Evolutionary conservation across 2,888 invertebrate genomes (phyloP).

Genomic region (Amphimallon solstitiale): DNA sequence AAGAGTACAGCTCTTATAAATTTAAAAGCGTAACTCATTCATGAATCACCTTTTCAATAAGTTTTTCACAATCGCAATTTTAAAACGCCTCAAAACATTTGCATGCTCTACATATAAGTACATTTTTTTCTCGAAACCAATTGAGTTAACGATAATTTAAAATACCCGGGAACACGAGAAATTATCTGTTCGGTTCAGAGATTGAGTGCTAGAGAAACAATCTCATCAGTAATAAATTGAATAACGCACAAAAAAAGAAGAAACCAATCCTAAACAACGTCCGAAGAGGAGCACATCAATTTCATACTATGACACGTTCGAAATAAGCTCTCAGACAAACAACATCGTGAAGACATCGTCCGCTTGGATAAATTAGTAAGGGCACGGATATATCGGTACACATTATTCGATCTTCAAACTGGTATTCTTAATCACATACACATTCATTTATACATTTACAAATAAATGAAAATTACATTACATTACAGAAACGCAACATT

Average conservation of each 20-base stretch:
- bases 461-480: not conserved
- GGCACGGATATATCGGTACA: constrained; percentile 14
- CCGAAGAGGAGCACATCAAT: constrained; percentile 16
- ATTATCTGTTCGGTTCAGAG: too few species aligned
- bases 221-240: not conserved
- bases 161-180: too few species aligned
- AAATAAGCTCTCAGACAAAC: constrained; percentile 13
- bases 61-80: too few species aligned
- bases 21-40: too few species aligned
- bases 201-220: not conserved
- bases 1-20: too few species aligned
- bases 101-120: too few species aligned
- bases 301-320: constrained; percentile 2
- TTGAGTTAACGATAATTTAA: too few species aligned
- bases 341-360: not conserved
- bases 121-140: too few species aligned
- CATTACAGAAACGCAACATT: too few species aligned
- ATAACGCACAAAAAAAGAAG: constrained; percentile 11
- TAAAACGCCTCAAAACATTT: too few species aligned
- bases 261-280: not conserved
- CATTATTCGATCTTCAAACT: not conserved
- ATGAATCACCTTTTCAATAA: too few species aligned
- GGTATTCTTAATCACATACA: not conserved
- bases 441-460: constrained; percentile 5
- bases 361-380: constrained; percentile 12